These are phyloP conservation scores for Scaptodrosophila lebanonensis DNA, from an alignment of 1,140 invertebrate genomes.

Conservation along the genomic window DNA sequence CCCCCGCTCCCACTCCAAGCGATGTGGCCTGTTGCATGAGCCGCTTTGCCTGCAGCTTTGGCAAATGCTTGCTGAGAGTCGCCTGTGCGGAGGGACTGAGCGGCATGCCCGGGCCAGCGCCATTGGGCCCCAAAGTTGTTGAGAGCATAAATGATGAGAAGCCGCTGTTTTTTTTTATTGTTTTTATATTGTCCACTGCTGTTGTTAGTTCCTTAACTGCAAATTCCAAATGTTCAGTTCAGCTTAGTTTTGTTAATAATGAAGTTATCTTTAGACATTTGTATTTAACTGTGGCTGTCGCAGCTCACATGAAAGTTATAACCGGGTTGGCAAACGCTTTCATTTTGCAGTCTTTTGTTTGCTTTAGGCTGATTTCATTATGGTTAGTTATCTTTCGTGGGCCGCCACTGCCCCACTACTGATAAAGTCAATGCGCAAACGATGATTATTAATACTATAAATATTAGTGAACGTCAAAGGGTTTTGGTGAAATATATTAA, in stretches of 20 bases:
- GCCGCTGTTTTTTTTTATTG: slow-evolving; percentile 17
- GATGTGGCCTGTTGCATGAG: slow-evolving; percentile 54
- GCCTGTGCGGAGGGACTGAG: slow-evolving; percentile 75
- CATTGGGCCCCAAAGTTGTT: slow-evolving; percentile 64
- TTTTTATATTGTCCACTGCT: slow-evolving; percentile 8
- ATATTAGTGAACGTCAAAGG: slow-evolving; percentile 65
- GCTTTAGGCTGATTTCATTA: slow-evolving; percentile 42
- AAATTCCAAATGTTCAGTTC: slow-evolving; percentile 32
- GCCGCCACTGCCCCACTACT: slow-evolving; percentile 1
- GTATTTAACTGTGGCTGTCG: too few species aligned
- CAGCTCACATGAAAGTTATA: slow-evolving; percentile 58
- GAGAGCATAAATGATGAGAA: slow-evolving; percentile 63
- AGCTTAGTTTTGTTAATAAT: too few species aligned
- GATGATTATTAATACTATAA: slow-evolving; percentile 72
- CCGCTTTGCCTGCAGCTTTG: slow-evolving; percentile 64
- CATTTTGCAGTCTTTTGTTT: slow-evolving; percentile 38
- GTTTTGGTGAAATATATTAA: slow-evolving; percentile 47
- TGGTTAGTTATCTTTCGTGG: slow-evolving; percentile 41
- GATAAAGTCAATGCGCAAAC: slow-evolving; percentile 45
- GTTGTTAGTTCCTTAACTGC: slow-evolving; percentile 44
- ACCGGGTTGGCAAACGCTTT: slow-evolving; percentile 14
- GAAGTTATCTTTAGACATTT: too few species aligned
- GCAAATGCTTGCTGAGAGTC: slow-evolving; percentile 73
- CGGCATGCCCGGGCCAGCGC: slow-evolving; percentile 44
- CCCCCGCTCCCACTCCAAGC: not conserved